phyloP scores from a whole-genome alignment of 2,797 vertebrate genomes.

The Amazona finschi region DNA sequence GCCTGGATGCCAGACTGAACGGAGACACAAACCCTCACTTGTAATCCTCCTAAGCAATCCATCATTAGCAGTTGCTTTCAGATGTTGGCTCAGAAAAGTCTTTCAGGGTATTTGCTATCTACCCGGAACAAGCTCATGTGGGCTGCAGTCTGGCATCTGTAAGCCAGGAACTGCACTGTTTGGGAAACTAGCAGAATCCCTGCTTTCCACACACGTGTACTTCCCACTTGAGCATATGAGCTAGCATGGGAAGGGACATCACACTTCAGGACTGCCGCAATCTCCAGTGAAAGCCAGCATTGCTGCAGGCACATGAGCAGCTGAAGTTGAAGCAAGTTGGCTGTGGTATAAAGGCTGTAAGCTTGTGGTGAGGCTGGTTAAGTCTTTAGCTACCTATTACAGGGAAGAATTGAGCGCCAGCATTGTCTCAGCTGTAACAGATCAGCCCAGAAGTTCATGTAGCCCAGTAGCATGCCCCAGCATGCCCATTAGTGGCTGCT shows the following conservation, averaged over 20 bases:
- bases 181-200: background rate
- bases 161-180: background rate
- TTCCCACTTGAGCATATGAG: background rate
- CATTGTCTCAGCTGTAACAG: background rate
- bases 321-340: background rate
- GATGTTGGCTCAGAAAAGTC: background rate
- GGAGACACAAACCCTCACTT: background rate
- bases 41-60: background rate
- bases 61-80: background rate
- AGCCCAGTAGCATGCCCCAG: background rate
- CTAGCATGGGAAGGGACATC: background rate
- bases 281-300: background rate
- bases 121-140: background rate
- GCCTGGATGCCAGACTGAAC: background rate
- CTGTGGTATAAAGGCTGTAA: background rate
- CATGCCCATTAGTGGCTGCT: background rate
- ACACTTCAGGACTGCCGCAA: background rate
- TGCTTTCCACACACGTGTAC: background rate
- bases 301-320: background rate
- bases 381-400: background rate
- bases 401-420: background rate
- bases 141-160: background rate
- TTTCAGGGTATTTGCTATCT: background rate
- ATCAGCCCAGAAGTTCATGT: background rate
- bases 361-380: background rate